A percentile compares a stretch with the other conserved stretches of the same genome.
Conservation (phyloP, 2,888 invertebrate species). For the Thelaira solivaga region DNA sequence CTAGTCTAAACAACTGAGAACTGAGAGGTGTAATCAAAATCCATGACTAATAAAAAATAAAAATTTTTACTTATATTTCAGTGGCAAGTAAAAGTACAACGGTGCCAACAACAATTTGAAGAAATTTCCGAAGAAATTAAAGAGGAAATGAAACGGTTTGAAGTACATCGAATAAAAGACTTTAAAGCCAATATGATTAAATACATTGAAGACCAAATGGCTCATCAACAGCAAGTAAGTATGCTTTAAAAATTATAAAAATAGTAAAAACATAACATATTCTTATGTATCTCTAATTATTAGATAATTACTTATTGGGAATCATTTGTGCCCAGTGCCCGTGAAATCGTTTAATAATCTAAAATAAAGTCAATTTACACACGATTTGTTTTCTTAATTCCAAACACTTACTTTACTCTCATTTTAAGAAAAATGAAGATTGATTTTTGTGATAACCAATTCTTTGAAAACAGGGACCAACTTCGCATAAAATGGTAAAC, state of each 20-base stretch:
- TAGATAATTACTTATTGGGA: constrained; percentile 83
- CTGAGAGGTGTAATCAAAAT: too few species aligned
- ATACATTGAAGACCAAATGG: constrained; percentile 95
- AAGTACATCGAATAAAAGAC: constrained; percentile 90
- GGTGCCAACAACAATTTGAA: constrained; percentile 97
- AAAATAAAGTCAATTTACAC: not conserved
- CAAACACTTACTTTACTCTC: not conserved
- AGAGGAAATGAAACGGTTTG: constrained; percentile 95
- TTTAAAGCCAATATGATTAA: constrained; percentile 93
- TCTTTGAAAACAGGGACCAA: constrained; percentile 33
- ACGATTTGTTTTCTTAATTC: constrained; percentile 27
- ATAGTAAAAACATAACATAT: not conserved
- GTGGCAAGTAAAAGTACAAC: constrained; percentile 98
- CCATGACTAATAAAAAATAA: too few species aligned
- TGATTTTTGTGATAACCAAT: not conserved
- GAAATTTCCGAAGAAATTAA: constrained; percentile 95
- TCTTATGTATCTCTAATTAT: constrained; percentile 42
- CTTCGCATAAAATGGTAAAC: constrained; percentile 26
- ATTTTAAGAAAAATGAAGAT: too few species aligned
- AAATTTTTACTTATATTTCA: constrained; percentile 76
- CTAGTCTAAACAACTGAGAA: too few species aligned
- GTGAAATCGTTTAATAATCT: constrained; percentile 88
- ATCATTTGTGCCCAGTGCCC: constrained; percentile 95
- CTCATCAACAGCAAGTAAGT: constrained; percentile 93
- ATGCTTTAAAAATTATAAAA: not conserved